Evolutionary conservation across 2,113 vertebrate genomes (phyloP), one percentile per base, ranked within the genome.

Genomic region (Sylvia atricapilla): DNA sequence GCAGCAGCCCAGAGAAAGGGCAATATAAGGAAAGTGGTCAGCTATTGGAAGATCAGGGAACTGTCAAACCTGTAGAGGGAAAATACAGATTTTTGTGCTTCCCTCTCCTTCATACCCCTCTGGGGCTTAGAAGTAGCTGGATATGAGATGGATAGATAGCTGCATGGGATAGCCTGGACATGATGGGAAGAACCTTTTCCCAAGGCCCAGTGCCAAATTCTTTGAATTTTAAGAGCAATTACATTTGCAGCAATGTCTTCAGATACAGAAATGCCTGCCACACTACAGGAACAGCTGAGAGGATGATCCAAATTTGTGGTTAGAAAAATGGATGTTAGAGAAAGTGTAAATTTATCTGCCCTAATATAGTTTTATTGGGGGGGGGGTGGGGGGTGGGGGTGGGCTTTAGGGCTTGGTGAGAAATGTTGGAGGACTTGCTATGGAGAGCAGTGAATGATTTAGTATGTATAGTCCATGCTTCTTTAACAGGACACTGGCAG

Each of bases 1-100:
- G 58, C 41, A 53, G 59, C n/a, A 79, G 20, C 50, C 81, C n/a
- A 59, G 70, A 46, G 58, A 76, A 69, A 87, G 39, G 4, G 3
- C 18, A 10, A 0, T 6, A 4, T 66, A 41, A 70, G 64, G 72
- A 76, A 69, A 18, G 0, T 7, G 24, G 15, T 44, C 27, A 70
- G 47, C 46, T n/a, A 2, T 23, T 79, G 52, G 50, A 70, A 90
- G 13, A 84, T 8, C 19, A 80, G 63, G 7, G 15, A 52, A 22
- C 52, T 86, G 27, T 50, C 41, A 31, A 43, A 67, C 17, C 30
- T 23, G 3, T 59, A 44, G 15, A 19, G 25, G n/a, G 30, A 63
- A 74, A 47, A 49, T 19, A 39, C 6, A 50, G n/a, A 50, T 89
- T 43, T 89, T 39, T 84, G 3, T 78, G 46, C 59, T 64, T 90